Percentiles rank a stretch among this genome's conserved stretches.
These are phyloP conservation scores for Haliclona indistincta DNA, from an alignment of 37 sponge, comb jelly and placozoan species.

Conservation along the genomic window DNA sequence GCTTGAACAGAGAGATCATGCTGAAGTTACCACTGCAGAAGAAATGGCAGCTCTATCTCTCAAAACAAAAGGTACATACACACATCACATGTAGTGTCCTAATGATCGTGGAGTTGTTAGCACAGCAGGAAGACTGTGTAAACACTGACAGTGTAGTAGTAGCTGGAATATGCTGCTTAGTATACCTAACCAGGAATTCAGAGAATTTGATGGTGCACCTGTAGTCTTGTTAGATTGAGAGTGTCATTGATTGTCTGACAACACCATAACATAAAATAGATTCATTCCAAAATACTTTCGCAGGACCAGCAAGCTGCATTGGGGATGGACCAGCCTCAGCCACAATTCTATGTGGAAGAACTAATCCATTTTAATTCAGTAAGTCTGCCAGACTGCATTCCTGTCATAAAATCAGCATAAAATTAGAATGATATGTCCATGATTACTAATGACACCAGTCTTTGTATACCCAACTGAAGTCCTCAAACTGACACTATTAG, in stretches of 20 bases:
- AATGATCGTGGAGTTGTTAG: no score
- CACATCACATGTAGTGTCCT: no score
- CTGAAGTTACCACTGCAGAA: constrained; percentile 64
- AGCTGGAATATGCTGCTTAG: no score
- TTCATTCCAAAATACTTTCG: neutral
- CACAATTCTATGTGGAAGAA: constrained; percentile 49
- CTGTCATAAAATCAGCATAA: no score
- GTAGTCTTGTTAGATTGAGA: no score
- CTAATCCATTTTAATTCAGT: constrained; percentile 24
- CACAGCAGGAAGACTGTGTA: no score
- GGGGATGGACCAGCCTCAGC: constrained; percentile 31
- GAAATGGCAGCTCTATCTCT: constrained; percentile 76
- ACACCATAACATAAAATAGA: neutral
- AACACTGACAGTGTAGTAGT: no score
- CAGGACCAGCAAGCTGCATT: constrained; percentile 53
- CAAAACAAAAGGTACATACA: constrained; percentile 35
- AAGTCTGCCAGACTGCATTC: neutral
- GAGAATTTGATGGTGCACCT: no score
- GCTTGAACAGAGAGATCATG: constrained; percentile 63
- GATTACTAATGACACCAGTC: no score
- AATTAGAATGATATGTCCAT: no score
- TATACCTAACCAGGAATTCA: no score
- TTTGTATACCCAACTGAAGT: neutral
- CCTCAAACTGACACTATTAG: neutral
- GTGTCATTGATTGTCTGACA: neutral